phyloP scores from a whole-genome alignment of 2,113 vertebrate species.

The Nannospalax galili region DNA sequence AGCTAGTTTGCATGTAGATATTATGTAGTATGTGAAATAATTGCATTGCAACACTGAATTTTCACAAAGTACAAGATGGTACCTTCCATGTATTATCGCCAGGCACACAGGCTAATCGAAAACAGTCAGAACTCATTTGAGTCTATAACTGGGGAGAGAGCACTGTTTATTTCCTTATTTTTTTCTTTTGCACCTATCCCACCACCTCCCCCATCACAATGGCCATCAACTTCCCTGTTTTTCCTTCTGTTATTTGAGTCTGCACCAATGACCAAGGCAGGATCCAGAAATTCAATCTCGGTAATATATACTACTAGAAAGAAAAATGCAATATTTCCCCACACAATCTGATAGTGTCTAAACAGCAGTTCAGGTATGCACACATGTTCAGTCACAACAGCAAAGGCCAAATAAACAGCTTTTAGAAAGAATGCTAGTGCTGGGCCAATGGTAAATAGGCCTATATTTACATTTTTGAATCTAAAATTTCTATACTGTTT shows the following conservation, averaged over 20 bases:
- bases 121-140: background rate
- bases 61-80: background rate
- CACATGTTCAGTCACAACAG: background rate
- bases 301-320: background rate
- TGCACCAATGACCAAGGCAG: background rate
- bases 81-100: background rate
- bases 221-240: rapidly evolving
- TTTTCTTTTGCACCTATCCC: too few relatives aligned
- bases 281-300: background rate
- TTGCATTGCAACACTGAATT: background rate
- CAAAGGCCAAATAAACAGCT: background rate
- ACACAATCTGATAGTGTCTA: background rate
- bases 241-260: background rate
- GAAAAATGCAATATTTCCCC: background rate
- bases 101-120: background rate
- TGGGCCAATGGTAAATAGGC: background rate
- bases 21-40: background rate
- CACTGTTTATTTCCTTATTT: background rate
- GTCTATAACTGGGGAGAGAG: background rate
- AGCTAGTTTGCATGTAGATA: background rate
- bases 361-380: background rate
- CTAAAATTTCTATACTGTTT: background rate
- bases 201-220: too few relatives aligned
- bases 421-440: background rate
- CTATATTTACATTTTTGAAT: background rate